Evolutionary conservation across 2,888 invertebrate genomes (phyloP), one percentile per base, ranked within the genome.

Genomic region (Autographa gamma): DNA sequence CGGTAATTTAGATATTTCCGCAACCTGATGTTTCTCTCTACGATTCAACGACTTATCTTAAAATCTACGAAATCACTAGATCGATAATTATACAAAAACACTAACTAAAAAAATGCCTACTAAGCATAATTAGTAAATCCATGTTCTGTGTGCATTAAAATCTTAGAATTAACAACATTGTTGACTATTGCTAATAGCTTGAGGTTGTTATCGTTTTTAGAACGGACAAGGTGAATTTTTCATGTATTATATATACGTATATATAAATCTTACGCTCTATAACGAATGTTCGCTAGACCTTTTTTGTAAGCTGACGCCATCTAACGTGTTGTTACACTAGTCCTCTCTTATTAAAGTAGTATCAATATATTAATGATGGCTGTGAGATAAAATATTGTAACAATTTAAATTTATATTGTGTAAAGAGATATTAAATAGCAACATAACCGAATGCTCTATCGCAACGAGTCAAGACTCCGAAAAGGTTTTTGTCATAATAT

Each of bases 111-210:
- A 85, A 85, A 79, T 77, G 86, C 89, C 82, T 89, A 89, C 91
- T 92, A 89, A 88, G 89, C 86, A 90, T 90, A 91, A 86, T 86
- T 92, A 93, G 91, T 89, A 86, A 88, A 79, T 91, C 88, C 91
- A 92, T 90, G 88, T 92, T 94, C 92, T 89, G 94, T 94, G 95
- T 95, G 95, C 92, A 93, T 93, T 92, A 89, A 90, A 91, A 91
- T 93, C 89, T 91, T 95, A 95, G 95, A 89, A 91, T 93, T 91
- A 94, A 93, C 95, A 94, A 93, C 93, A 95, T 95, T 95, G 95
- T 95, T 95, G 95, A 95, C 95, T 95, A 95, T 94, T 95, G 95
- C 95, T 95, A 95, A 94, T 95, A 95, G 95, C 95, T 95, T 95
- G 95, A 95, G 94, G 93, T 95, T 95, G 95, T 95, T 95, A 93